Evolutionary conservation across 2,888 invertebrate species (phyloP), one percentile per base, ranked within the genome.

Genomic region (Caenorhabditis sp.): DNA sequence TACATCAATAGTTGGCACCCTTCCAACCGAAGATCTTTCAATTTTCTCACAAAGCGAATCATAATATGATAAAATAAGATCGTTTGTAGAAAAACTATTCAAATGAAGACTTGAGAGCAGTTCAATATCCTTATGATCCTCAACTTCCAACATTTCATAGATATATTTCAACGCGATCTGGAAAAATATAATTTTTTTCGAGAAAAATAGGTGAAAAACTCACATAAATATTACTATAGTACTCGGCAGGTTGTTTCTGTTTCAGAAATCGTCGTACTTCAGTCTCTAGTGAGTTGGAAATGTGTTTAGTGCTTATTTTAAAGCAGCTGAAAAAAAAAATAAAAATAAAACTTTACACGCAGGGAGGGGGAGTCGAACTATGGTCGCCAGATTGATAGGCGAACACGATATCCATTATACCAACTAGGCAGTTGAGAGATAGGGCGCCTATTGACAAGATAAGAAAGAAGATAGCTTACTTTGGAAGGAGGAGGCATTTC

Each of bases 31-130:
- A 7, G 43, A 43, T 56, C 56, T 56, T 56, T 56, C 56, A 56
- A 56, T 26, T 38, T 73, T 73, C n/a, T 79, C 79, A 25, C 72
- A 74, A 3, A 79, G 56, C 17, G 71, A 67, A 27, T 70, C 74
- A 56, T 75, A 79, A 53, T 73, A 79, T 4, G 79, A 68, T 0
- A 79, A 67, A 1, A 79, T 70, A 1, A 78, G 60, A 36, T 78
- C 78, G 12, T 76, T 71, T 1, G 78, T 78, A 1, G 78, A 78
- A 50, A 76, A 78, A 62, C 78, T 78, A 38, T 74, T 78, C 21
- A 68, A 27, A 49, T 73, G 73, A 2, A 73, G 63, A 20, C 62
- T 38, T 17, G 69, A 66, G 4, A 73, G 57, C 1, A 73, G 49
- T 36, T 69, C 58, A 20, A 73, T 67, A n/a, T 68, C 66, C 12